Conservation (phyloP, 2,113 vertebrate species). For the Paedocypris sp. region DNA sequence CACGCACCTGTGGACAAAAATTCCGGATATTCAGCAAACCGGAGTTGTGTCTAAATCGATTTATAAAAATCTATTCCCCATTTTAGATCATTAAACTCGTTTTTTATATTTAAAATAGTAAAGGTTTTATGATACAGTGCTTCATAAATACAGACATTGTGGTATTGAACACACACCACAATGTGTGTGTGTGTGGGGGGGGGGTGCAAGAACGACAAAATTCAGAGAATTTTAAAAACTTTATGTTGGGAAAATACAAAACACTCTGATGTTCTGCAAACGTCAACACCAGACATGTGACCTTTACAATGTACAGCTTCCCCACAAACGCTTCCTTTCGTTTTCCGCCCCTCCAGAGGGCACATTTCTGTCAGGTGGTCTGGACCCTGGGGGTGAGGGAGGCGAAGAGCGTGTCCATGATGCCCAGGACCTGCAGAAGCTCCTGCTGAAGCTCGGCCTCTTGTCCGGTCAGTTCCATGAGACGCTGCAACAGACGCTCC, state of each 20-base stretch:
- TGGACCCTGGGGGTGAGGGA: constrained; percentile 65
- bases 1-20: no score
- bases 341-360: not conserved
- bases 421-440: constrained; percentile 84
- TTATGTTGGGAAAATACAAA: constrained; percentile 17
- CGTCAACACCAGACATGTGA: not conserved
- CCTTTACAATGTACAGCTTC: not conserved
- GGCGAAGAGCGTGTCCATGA: constrained; percentile 92
- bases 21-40: no score
- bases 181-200: no score
- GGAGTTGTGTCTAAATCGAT: no score
- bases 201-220: not conserved
- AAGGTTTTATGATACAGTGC: no score
- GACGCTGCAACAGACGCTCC: constrained; percentile 76
- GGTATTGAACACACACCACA: no score
- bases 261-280: not conserved
- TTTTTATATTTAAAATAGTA: no score
- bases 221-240: not conserved
- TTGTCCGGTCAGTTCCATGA: constrained; percentile 75
- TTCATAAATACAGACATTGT: no score
- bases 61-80: no score
- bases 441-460: constrained; percentile 88
- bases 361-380: constrained; percentile 37
- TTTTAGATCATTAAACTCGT: no score
- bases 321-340: not conserved